Base-by-base conservation (phyloP, 64 coral and sea anemone genomes). In the Anthopleura sola region DNA sequence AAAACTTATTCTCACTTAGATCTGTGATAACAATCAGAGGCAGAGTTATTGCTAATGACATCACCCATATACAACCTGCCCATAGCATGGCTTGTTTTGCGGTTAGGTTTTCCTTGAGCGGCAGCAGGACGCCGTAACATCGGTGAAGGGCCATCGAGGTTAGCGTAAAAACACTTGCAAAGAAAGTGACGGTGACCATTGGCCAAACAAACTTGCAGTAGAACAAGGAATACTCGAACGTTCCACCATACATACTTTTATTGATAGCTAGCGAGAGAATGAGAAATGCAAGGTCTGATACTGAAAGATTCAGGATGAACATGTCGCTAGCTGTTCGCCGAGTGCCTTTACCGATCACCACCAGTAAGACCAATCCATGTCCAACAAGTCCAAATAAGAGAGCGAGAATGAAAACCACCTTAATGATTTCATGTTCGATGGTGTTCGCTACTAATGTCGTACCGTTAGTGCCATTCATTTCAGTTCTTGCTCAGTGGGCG, bases 271-370 rank as follows among this genome's bases (percentile, higher is more conserved):
- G 60, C 16, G 80, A 87, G 48, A 92, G 86, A 57, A 92, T 77
- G 48, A 92, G 62, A 29, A 83, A 83, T 83, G 90, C 82, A 40
- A 92, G 75, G 64, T 92, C 90, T 75, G 90, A 60, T 5, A 86
- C 81, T 20, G 90, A 86, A 32, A 92, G 82, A 83, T 92, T 92
- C 78, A 92, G 87, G 51, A 92, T 92, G 33, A 92, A 92, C 62
- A 92, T 87, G 53, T 92, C 90, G 29, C 86, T 92, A 11, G 84
- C 85, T 5, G 90, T 92, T 21, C 90, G 78, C 21, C 83, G 74
- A 21, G 57, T 49, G 15, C 85, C 85, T 87, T 87, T 87, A 14
- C 76, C 90, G 36, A 82, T 81, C 8, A 92, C 85, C 46, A 92
- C 77, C 18, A 92, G 36, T 32, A 92, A 47, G 4, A 92, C 90